A percentile compares a stretch with the other conserved stretches of the same genome.
Evolutionary conservation across 92 coral and sea anemone species (phyloP).

Genomic region (Palythoa grandis): DNA sequence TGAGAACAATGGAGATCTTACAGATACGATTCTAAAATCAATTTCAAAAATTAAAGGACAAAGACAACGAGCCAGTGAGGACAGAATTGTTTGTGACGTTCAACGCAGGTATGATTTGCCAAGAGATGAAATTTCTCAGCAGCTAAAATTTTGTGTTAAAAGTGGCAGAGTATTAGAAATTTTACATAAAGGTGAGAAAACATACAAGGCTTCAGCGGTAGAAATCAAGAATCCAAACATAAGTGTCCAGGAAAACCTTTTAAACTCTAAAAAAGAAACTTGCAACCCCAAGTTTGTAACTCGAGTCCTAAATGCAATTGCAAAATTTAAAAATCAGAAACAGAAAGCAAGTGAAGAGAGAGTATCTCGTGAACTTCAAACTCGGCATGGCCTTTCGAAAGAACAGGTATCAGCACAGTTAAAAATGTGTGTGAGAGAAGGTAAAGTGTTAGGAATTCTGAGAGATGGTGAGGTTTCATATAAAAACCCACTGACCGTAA

Average conservation of each 20-base stretch:
- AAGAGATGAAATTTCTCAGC: constrained; percentile 43
- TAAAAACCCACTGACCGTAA: constrained; percentile 41
- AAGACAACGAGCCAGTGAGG: constrained; percentile 59
- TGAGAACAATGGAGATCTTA: constrained; percentile 7
- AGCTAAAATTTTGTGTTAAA: constrained; percentile 49
- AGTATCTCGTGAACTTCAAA: constrained; percentile 45
- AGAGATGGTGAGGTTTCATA: constrained; percentile 49
- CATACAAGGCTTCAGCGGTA: constrained; percentile 46
- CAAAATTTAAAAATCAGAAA: constrained; percentile 55
- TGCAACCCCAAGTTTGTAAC: constrained; percentile 31
- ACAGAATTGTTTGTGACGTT: constrained; percentile 45
- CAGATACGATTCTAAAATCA: neutral
- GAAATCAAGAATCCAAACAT: constrained; percentile 49
- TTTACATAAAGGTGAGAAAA: constrained; percentile 36
- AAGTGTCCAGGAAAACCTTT: neutral
- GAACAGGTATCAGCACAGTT: constrained; percentile 48
- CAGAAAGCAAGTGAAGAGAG: constrained; percentile 62
- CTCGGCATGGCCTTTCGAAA: constrained; percentile 47
- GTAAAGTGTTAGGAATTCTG: constrained; percentile 45
- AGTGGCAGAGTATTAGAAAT: constrained; percentile 49
- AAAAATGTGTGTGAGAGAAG: constrained; percentile 51
- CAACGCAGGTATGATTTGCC: constrained; percentile 41
- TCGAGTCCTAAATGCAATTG: constrained; percentile 57
- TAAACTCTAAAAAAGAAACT: neutral
- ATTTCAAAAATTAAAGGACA: constrained; percentile 44